Evolutionary conservation across 2,113 vertebrate genomes (phyloP), one percentile per base, ranked within the genome.

Genomic region (Peromyscus polionotus): DNA sequence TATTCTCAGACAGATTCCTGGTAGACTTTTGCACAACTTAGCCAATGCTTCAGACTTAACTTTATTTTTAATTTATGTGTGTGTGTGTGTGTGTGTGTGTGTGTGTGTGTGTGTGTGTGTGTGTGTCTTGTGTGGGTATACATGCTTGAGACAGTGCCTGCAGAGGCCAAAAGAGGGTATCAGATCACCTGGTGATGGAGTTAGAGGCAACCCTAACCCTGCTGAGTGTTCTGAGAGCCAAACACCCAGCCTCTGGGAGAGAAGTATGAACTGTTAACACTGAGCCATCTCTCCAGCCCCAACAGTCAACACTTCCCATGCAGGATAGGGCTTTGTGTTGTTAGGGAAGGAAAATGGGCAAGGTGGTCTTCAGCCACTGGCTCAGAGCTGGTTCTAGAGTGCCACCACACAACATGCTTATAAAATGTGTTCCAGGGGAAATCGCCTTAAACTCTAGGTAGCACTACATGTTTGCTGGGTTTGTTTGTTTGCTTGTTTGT

Each of bases 341-440:
- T 77, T 76, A 86, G 59, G 57, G 90, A 83, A 91, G 76, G 68
- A 94, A 94, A 93, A 88, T 88, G 81, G 48, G 79, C 57, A 85
- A 80, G 7, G 59, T 88, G 24, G 36, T 36, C 17, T 24, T 72
- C 7, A 26, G 61, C 68, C 67, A 2, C 31, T 94, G 48, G 31
- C 80, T 79, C 31, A 88, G 7, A 76, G 45, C 65, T 67, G 19
- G 83, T 80, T 91, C 76, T 88, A 42, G 31, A 13, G 54, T 84
- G 6, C 84, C 68, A 51, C 3, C 48, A 11, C 79, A 33, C 36
- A 61, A 39, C 14, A 48, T 57, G 31, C 68, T 96, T 42, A 57
- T 48, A 80, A 85, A 79, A 24, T 14, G 7, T 85, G 31, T 81
- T 70, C 81, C 48, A 68, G 84, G 57, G 7, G 11, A 87, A 24